Evolutionary conservation across 2,797 vertebrate genomes (phyloP).

Genomic region (Chloroceryle inda): DNA sequence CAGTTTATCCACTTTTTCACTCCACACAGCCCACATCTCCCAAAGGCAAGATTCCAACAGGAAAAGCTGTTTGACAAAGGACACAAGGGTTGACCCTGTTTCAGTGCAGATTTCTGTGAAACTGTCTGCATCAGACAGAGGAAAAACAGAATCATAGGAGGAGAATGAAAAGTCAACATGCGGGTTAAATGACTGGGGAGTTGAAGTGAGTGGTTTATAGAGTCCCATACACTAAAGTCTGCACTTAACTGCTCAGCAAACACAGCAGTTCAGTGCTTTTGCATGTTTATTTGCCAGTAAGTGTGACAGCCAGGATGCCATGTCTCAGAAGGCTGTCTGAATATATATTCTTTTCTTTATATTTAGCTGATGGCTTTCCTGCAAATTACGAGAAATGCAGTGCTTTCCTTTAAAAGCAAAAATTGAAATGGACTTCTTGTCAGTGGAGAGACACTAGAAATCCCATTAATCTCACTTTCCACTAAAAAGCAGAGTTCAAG

Average conservation of each 20-base stretch:
- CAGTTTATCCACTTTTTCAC: not conserved
- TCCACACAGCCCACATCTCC: not conserved
- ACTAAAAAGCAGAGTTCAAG: slow-evolving; percentile 69
- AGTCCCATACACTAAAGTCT: not conserved
- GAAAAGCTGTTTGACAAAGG: slow-evolving; percentile 1
- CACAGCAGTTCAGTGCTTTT: slow-evolving; percentile 24
- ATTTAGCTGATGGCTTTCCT: not conserved
- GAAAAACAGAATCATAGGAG: not conserved
- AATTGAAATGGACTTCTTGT: slow-evolving; percentile 61
- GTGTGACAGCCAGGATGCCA: slow-evolving; percentile 3
- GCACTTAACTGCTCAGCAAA: slow-evolving; percentile 30
- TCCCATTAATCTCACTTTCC: slow-evolving; percentile 62
- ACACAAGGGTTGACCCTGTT: not conserved
- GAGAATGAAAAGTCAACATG: slow-evolving; percentile 23
- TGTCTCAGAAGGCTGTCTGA: not conserved
- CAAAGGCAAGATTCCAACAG: not conserved
- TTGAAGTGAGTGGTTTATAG: not conserved
- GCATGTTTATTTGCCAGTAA: slow-evolving; percentile 41
- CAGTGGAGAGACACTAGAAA: slow-evolving; percentile 36
- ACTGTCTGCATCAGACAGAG: not conserved
- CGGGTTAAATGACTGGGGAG: not conserved
- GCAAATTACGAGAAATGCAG: slow-evolving; percentile 36
- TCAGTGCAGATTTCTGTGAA: slow-evolving; percentile 24
- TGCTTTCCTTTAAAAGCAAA: slow-evolving; percentile 39
- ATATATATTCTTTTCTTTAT: slow-evolving; percentile 20